Conservation (phyloP, 2,888 invertebrate genomes). For the Merodon equestris region DNA sequence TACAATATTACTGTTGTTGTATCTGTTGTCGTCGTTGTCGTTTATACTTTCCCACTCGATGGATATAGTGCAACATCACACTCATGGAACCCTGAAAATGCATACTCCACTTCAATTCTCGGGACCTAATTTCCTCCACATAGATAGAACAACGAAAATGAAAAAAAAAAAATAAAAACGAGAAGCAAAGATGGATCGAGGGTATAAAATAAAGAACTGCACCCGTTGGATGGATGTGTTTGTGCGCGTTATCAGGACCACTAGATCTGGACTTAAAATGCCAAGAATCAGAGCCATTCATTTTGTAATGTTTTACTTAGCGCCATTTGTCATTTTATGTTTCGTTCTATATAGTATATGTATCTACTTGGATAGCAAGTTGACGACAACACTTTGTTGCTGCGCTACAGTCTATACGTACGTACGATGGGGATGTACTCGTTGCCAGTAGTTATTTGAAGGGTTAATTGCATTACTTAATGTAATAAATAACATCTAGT, state of each 20-base stretch:
- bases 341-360: slow-evolving; percentile 20
- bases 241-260: slow-evolving; percentile 47
- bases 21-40: slow-evolving; percentile 20
- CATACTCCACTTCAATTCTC: slow-evolving; percentile 49
- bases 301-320: slow-evolving; percentile 61
- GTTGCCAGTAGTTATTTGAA: slow-evolving; percentile 19
- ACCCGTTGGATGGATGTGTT: slow-evolving; percentile 1
- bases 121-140: slow-evolving; percentile 40
- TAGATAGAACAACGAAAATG: not conserved
- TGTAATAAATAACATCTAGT: slow-evolving; percentile 50
- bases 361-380: no score
- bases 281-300: slow-evolving; percentile 64
- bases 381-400: no score
- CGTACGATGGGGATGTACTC: slow-evolving; percentile 1
- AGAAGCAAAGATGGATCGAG: no score
- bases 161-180: no score
- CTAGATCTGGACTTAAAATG: slow-evolving; percentile 58
- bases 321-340: slow-evolving; percentile 62
- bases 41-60: slow-evolving; percentile 22
- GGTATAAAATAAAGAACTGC: no score
- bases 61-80: not conserved
- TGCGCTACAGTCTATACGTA: no score
- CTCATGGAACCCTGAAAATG: slow-evolving; percentile 24
- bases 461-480: slow-evolving; percentile 55
- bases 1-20: no score